phyloP scores from a whole-genome alignment of 1,140 invertebrate genomes.

The Helicoverpa armigera region DNA sequence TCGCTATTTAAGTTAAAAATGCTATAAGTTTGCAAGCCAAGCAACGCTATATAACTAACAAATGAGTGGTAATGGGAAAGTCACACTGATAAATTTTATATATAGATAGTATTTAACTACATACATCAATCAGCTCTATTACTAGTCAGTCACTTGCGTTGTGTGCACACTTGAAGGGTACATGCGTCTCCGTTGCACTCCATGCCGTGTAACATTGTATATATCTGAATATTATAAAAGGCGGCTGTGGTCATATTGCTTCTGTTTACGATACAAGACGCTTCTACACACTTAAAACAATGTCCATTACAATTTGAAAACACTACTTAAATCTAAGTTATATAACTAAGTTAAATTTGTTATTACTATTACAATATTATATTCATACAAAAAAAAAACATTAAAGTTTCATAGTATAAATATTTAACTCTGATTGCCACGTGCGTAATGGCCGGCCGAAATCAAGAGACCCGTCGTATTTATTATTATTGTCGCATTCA shows the following conservation, averaged over 20 bases:
- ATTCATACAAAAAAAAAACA: constrained; percentile 72
- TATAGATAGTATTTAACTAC: neutral
- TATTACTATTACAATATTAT: constrained; percentile 82
- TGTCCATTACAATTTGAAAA: constrained; percentile 87
- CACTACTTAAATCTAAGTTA: constrained; percentile 86
- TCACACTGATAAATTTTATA: neutral
- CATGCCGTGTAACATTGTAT: constrained; percentile 29
- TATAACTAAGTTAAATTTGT: constrained; percentile 84
- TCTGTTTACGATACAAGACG: constrained; percentile 60
- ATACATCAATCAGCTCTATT: constrained; percentile 2
- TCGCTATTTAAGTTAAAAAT: neutral
- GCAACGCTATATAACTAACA: too few species aligned
- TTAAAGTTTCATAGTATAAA: constrained; percentile 35
- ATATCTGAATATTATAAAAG: constrained; percentile 60
- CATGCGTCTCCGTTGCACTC: constrained; percentile 12
- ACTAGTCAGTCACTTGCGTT: constrained; percentile 10
- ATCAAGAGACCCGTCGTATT: neutral
- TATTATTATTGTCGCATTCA: neutral
- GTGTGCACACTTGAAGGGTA: neutral
- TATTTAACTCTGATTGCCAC: constrained; percentile 25
- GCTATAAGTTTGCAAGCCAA: neutral
- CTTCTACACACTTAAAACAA: constrained; percentile 72
- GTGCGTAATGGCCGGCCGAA: neutral
- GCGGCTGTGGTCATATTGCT: constrained; percentile 81
- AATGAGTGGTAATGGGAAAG: neutral